phyloP scores from a whole-genome alignment of 2,113 vertebrate genomes.

The Nothoprocta pentlandii region DNA sequence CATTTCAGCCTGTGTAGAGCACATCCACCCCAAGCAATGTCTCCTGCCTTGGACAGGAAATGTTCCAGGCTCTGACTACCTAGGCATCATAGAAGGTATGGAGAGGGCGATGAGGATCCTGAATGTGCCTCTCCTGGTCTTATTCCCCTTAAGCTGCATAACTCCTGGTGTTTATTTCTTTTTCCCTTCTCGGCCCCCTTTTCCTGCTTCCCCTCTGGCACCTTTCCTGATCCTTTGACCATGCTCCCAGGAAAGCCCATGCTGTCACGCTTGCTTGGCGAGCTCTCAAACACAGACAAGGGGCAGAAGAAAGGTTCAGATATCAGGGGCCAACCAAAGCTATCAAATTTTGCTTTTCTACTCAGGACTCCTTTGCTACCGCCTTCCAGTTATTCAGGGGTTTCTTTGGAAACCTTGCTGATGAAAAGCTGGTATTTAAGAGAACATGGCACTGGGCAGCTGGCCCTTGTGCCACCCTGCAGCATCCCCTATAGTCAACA shows the following conservation, averaged over 20 bases:
- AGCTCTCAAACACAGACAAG: background rate
- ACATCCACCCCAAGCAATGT: background rate
- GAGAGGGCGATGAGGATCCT: background rate
- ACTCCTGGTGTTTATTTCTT: background rate
- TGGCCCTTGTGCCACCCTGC: rapidly evolving
- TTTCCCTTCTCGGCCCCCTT: background rate
- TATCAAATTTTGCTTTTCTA: background rate
- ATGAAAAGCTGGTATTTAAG: background rate
- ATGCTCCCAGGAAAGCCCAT: rapidly evolving
- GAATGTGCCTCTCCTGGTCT: background rate
- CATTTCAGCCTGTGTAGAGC: background rate
- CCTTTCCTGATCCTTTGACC: slow-evolving; percentile 33
- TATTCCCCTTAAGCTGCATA: background rate
- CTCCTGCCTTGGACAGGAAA: background rate
- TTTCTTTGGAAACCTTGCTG: slow-evolving; percentile 1
- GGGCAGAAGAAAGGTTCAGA: background rate
- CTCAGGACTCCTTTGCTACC: background rate
- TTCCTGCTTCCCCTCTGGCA: slow-evolving; percentile 42
- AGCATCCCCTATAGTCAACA: background rate
- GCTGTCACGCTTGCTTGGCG: background rate
- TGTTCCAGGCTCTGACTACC: background rate
- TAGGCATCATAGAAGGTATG: background rate
- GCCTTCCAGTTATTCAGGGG: background rate
- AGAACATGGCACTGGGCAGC: background rate
- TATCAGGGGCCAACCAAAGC: background rate